Conservation (phyloP, 2,113 vertebrate species). For the Corythoichthys haematopterus region DNA sequence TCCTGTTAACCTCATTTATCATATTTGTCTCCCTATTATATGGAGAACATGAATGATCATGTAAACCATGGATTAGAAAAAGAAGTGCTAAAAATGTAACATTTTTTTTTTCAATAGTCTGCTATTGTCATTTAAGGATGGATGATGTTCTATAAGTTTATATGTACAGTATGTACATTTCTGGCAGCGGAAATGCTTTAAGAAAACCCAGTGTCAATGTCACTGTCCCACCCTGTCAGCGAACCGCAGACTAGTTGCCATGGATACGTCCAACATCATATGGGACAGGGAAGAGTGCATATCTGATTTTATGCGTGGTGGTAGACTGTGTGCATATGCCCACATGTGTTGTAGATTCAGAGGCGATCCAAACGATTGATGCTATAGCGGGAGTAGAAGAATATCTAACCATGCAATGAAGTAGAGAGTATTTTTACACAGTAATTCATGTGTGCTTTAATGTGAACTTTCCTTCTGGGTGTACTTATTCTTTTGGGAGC, state of each 20-base stretch:
- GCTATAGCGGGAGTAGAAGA: conserved; percentile 1
- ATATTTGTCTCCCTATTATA: neutral
- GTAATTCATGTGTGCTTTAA: neutral
- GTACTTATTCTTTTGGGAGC: neutral
- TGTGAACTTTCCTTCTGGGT: conserved; percentile 8
- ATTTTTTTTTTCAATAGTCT: neutral
- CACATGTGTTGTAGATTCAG: conserved; percentile 5
- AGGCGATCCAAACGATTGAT: conserved; percentile 3
- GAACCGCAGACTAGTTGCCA: conserved; percentile 41
- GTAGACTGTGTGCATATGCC: neutral
- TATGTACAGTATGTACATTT: neutral
- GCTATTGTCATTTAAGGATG: neutral
- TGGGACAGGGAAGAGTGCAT: conserved; percentile 39
- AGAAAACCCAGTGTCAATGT: conserved; percentile 35
- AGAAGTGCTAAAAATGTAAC: neutral
- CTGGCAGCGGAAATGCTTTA: conserved; percentile 20
- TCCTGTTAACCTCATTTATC: neutral
- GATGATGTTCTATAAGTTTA: neutral
- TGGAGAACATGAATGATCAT: too few relatives aligned
- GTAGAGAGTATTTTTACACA: conserved; percentile 5
- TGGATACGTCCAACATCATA: conserved; percentile 49
- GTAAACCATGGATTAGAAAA: neutral
- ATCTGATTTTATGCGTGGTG: conserved; percentile 33
- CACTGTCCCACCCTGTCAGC: conserved; percentile 40
- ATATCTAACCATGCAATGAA: conserved; percentile 5